These are phyloP conservation scores for Endomychus coccineus DNA, from an alignment of 2,888 invertebrate genomes.

Conservation along the genomic window DNA sequence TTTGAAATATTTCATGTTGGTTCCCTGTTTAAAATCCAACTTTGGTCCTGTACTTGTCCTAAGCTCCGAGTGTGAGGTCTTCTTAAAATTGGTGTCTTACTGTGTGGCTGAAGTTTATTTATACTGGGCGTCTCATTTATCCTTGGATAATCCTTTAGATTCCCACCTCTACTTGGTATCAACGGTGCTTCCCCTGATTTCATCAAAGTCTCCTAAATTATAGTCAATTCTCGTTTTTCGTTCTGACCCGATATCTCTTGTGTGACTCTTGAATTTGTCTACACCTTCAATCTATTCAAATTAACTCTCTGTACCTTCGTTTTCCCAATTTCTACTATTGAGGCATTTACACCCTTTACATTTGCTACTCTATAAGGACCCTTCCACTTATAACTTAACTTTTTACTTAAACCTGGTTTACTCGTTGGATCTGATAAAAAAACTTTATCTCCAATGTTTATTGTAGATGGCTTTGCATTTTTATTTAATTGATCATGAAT, in stretches of 20 bases:
- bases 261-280: too few species aligned
- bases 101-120: too few species aligned
- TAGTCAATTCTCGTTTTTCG: too few species aligned
- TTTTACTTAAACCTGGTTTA: slow-evolving; percentile 12
- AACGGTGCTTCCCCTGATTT: too few species aligned
- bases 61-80: too few species aligned
- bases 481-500: slow-evolving; percentile 10
- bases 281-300: slow-evolving; percentile 5
- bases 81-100: too few species aligned
- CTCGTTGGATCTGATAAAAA: slow-evolving; percentile 13
- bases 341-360: slow-evolving; percentile 6
- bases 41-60: too few species aligned
- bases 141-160: not conserved
- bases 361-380: slow-evolving; percentile 13
- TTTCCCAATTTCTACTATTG: slow-evolving; percentile 6
- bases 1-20: too few species aligned
- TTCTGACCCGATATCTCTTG: too few species aligned
- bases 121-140: too few species aligned
- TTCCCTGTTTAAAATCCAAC: too few species aligned
- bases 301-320: slow-evolving; percentile 9
- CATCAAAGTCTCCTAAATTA: too few species aligned
- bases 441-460: slow-evolving; percentile 17
- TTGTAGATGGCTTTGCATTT: slow-evolving; percentile 5
- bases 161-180: not conserved
- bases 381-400: slow-evolving; percentile 12